phyloP scores from a whole-genome alignment of 2,113 vertebrate species.

The Phaetusa simplex region DNA sequence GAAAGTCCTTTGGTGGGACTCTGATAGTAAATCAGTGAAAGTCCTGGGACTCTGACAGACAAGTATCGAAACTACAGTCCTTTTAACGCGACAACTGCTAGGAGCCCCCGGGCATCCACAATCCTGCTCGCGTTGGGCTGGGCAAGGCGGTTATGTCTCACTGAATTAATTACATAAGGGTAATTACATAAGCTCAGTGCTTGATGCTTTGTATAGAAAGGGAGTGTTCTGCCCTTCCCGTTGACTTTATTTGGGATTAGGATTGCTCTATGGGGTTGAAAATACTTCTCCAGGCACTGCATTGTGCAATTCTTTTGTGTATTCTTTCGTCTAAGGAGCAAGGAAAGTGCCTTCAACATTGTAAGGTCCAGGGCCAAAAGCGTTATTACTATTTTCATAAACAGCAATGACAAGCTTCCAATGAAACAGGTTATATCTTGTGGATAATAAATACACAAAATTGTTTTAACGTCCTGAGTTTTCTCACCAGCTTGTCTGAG shows the following conservation, averaged over 20 bases:
- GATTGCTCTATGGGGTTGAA: neutral
- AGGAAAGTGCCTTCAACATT: neutral
- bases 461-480: neutral
- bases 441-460: neutral
- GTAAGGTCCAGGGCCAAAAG: neutral
- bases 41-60: too few species aligned
- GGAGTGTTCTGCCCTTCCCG: neutral
- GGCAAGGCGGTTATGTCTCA: neutral
- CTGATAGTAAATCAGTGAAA: too few species aligned
- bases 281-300: rapidly evolving
- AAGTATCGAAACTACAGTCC: too few species aligned
- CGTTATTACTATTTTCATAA: neutral
- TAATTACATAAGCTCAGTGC: neutral
- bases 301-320: neutral
- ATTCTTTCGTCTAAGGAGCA: neutral
- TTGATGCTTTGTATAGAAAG: neutral
- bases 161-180: neutral
- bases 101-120: neutral
- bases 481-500: neutral
- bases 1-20: too few species aligned
- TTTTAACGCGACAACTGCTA: too few species aligned
- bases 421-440: neutral
- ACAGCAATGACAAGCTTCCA: neutral
- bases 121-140: rapidly evolving
- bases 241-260: neutral